Evolutionary conservation across 1,140 invertebrate species (phyloP).

Genomic region (Dendroctonus ponderosae): DNA sequence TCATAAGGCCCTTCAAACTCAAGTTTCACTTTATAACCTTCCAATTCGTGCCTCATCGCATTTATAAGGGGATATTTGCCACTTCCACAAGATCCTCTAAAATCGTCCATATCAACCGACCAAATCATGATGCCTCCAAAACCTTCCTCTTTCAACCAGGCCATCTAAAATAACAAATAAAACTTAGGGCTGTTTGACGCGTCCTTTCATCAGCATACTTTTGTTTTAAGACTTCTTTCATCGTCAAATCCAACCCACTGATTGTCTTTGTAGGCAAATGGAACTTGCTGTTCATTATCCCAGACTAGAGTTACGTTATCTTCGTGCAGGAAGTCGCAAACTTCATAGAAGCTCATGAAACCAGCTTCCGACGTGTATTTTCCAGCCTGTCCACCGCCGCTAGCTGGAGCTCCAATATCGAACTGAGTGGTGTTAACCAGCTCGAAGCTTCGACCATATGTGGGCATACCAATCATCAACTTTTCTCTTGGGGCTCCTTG

Average conservation of each 20-base stretch:
- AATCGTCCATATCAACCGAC: constrained; percentile 96
- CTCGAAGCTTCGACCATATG: constrained; percentile 92
- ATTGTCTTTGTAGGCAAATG: constrained; percentile 85
- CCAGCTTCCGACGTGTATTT: constrained; percentile 86
- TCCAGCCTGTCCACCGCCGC: constrained; percentile 78
- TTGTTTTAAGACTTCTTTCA: constrained; percentile 86
- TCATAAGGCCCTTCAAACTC: constrained; percentile 87
- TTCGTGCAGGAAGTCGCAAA: constrained; percentile 87
- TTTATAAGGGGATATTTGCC: constrained; percentile 88
- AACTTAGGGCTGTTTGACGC: not conserved
- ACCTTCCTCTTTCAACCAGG: constrained; percentile 90
- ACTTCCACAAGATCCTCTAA: constrained; percentile 82
- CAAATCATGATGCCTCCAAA: constrained; percentile 97
- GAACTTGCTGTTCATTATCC: constrained; percentile 95
- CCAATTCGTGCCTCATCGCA: constrained; percentile 81
- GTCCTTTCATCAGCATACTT: constrained; percentile 59
- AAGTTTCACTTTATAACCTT: constrained; percentile 79
- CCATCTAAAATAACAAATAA: constrained; percentile 64
- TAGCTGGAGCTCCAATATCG: constrained; percentile 89
- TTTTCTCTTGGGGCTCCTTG: constrained; percentile 94
- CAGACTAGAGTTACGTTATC: constrained; percentile 92
- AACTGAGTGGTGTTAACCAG: constrained; percentile 85
- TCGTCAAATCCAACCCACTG: constrained; percentile 98
- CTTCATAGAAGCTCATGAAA: constrained; percentile 93
- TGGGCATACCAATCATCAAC: constrained; percentile 92